Percentiles rank a stretch among this genome's conserved stretches.
Evolutionary conservation across 2,113 vertebrate genomes (phyloP).

Genomic region (Clarias batrachus): DNA sequence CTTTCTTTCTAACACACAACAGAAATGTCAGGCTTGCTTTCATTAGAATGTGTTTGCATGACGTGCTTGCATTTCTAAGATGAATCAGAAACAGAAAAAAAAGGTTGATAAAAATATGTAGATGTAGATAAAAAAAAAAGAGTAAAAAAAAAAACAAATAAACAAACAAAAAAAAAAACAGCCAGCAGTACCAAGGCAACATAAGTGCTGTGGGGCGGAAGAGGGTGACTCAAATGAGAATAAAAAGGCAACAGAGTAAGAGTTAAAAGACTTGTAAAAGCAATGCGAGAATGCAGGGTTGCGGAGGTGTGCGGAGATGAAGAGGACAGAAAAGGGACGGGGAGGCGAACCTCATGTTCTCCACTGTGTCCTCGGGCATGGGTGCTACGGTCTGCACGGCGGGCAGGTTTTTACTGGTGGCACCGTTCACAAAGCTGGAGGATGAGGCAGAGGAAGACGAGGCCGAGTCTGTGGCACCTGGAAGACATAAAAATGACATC

Average conservation of each 20-base stretch:
- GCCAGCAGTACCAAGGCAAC: background rate
- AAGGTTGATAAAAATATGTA: background rate
- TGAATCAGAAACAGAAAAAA: background rate
- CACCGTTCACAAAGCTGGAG: conserved; percentile 97
- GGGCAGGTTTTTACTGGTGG: conserved; percentile 97
- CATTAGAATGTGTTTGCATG: background rate
- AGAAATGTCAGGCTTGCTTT: conserved; percentile 7
- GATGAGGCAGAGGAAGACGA: conserved; percentile 95
- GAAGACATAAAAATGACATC: conserved; percentile 48
- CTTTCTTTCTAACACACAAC: conserved; percentile 4
- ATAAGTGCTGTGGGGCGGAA: background rate
- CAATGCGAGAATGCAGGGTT: conserved; percentile 37
- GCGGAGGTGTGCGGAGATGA: background rate
- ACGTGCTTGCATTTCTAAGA: background rate
- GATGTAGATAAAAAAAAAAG: background rate
- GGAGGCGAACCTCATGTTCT: conserved; percentile 89
- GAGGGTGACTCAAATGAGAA: conserved; percentile 38
- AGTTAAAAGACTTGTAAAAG: conserved; percentile 15
- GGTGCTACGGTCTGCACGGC: conserved; percentile 97
- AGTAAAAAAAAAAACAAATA: background rate
- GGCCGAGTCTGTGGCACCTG: conserved; percentile 94
- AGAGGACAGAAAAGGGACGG: background rate
- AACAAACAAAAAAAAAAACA: background rate
- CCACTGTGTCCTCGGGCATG: conserved; percentile 96
- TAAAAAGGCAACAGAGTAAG: conserved; percentile 41